A percentile compares a stretch with the other conserved stretches of the same genome.
Conservation (phyloP, 2,797 vertebrate genomes). For the Spea hammondii region DNA sequence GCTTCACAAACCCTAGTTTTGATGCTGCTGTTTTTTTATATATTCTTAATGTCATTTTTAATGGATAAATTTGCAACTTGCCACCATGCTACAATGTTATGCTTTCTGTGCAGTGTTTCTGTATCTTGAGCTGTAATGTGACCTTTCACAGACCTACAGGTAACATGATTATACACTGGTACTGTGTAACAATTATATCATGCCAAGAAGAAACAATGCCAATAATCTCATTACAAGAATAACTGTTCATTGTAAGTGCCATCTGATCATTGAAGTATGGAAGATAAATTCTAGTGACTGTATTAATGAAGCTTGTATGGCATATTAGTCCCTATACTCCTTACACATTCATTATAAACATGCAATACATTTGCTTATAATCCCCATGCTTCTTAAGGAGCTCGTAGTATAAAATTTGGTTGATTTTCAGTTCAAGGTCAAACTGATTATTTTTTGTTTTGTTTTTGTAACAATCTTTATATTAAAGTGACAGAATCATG, state of each 20-base stretch:
- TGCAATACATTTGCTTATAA: conserved; percentile 64
- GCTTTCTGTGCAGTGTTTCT: background rate
- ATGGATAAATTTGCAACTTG: too few relatives aligned
- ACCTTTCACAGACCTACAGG: background rate
- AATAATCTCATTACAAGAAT: conserved; percentile 38
- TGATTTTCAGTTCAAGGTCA: conserved; percentile 76
- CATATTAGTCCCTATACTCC: conserved; percentile 66
- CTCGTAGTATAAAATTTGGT: conserved; percentile 71
- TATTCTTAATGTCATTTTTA: too few relatives aligned
- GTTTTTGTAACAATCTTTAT: conserved; percentile 8
- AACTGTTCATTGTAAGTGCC: conserved; percentile 30
- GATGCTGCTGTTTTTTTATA: too few relatives aligned
- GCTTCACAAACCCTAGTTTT: too few relatives aligned
- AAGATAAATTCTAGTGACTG: conserved; percentile 53
- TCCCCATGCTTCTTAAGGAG: conserved; percentile 69
- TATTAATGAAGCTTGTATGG: conserved; percentile 56
- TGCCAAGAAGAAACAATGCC: background rate
- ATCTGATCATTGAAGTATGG: conserved; percentile 17
- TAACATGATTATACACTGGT: background rate
- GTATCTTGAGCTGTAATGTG: background rate
- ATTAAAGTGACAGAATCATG: conserved; percentile 61
- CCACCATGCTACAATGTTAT: too few relatives aligned
- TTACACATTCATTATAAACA: conserved; percentile 65
- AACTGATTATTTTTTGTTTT: conserved; percentile 69
- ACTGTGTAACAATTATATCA: background rate